Base-by-base conservation (phyloP, 2,888 invertebrate species). In the Adelognathus sp. region DNA sequence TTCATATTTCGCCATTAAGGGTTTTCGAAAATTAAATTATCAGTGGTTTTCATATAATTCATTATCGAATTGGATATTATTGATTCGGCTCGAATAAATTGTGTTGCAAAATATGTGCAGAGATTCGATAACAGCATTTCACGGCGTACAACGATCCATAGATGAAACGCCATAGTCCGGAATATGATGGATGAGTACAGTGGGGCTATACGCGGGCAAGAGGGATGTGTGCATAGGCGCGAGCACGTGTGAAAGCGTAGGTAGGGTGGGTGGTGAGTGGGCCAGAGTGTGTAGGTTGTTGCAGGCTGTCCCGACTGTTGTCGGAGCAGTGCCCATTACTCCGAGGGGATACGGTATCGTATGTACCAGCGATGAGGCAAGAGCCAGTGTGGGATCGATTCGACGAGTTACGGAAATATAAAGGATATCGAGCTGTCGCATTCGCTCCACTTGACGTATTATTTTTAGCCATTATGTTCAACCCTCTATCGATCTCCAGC, bases 371-470 rank as follows among this genome's bases (percentile, higher is more conserved):
- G 27, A 29, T 41, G 56, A 56, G 64, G 18, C 46, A 29, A 16
- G 56, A 46, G 46, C 29, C 54, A 66, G 39, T 33, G n/a, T n/a
- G 36, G 46, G 52, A 58, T 29, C 18, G 33, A 63, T 21, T 31
- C 18, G 27, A 66, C 36, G 21, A n/a, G 39, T 18, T 46, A 33
- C 18, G 14, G 36, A 36, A n/a, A 54, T 52, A 61, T 31, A 9
- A 46, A 14, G 79, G 80, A 81, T 83, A 87, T 83, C 82, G 83
- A 86, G 83, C 84, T 85, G 88, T 88, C 88, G 82, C 75, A 73
- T 83, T 84, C 83, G 81, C 79, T 86, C 79, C 82, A 79, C 79
- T 82, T 84, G 87, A 88, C 82, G 85, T 86, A 88, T 88, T 88
- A 87, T 87, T 87, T 86, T 81, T 80, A 76, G 74, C 82, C 67